These are phyloP conservation scores for Arnoldichthys spilopterus DNA, from an alignment of 2,797 vertebrate species.

Conservation along the genomic window DNA sequence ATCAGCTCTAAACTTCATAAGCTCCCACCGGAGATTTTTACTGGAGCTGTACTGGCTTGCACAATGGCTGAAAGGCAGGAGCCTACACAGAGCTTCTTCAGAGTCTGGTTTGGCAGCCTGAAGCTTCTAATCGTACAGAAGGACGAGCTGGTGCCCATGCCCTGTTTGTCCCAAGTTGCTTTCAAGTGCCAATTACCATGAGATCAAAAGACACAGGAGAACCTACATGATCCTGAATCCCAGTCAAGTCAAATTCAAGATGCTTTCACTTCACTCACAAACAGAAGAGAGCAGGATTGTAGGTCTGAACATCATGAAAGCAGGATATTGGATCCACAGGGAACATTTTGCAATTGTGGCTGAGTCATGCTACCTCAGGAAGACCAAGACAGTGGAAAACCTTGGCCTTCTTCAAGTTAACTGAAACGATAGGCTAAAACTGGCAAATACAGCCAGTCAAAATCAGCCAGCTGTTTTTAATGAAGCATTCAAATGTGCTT, in stretches of 20 bases:
- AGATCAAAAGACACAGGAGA: constrained; percentile 35
- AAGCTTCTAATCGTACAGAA: constrained; percentile 12
- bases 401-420: background rate
- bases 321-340: constrained; percentile 47
- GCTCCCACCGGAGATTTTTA: background rate
- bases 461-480: background rate
- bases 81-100: background rate
- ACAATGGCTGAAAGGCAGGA: constrained; percentile 1
- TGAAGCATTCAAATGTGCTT: too few relatives aligned
- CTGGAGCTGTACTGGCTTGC: background rate
- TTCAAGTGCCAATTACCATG: constrained; percentile 33
- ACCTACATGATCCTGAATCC: constrained; percentile 8
- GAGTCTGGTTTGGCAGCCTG: background rate
- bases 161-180: constrained; percentile 25
- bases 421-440: background rate
- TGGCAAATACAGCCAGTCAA: background rate
- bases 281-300: constrained; percentile 40
- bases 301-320: constrained; percentile 19
- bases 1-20: constrained; percentile 23
- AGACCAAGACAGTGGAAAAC: constrained; percentile 33
- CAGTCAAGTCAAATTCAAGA: constrained; percentile 22
- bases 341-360: background rate
- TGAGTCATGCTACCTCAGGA: constrained; percentile 24
- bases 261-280: constrained; percentile 24
- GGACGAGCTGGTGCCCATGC: constrained; percentile 8